A percentile compares a stretch with the other conserved stretches of the same genome.
These are phyloP conservation scores for Serripes groenlandicus DNA, from an alignment of 2,888 invertebrate species.

Conservation along the genomic window DNA sequence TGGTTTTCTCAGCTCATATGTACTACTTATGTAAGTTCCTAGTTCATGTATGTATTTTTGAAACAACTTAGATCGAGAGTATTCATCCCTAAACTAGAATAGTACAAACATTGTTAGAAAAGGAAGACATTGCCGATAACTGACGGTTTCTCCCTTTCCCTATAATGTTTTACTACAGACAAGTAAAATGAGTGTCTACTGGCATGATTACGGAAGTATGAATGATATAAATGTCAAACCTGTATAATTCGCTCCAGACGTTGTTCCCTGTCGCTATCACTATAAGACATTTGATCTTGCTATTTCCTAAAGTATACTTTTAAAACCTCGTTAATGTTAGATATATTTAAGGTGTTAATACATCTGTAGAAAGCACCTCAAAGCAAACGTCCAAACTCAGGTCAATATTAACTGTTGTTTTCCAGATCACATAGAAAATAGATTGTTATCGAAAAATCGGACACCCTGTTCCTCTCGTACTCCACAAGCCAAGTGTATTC, in stretches of 20 bases:
- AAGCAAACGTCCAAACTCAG: too few relatives aligned
- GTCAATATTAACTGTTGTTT: too few relatives aligned
- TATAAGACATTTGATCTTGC: conserved; percentile 66
- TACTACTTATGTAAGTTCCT: too few relatives aligned
- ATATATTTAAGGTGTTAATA: background rate
- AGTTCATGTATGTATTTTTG: too few relatives aligned
- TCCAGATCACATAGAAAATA: background rate
- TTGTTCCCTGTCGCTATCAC: conserved; percentile 78
- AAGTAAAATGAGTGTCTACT: background rate
- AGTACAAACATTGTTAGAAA: too few relatives aligned
- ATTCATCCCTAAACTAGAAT: too few relatives aligned
- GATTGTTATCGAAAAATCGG: conserved; percentile 13
- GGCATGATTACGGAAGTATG: background rate
- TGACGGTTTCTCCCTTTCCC: background rate
- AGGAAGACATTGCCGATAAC: background rate
- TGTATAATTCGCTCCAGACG: conserved; percentile 83
- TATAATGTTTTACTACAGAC: background rate
- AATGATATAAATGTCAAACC: conserved; percentile 68
- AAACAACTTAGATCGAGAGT: too few relatives aligned
- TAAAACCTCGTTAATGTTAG: background rate
- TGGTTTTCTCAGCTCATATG: too few relatives aligned
- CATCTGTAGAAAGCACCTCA: too few relatives aligned
- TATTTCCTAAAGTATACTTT: background rate
- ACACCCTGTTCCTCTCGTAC: background rate
- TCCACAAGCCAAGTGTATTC: conserved; percentile 4